A percentile compares a stretch with the other conserved stretches of the same genome.
phyloP scores from a whole-genome alignment of 2,797 vertebrate genomes.

The Sebastes iracundus region DNA sequence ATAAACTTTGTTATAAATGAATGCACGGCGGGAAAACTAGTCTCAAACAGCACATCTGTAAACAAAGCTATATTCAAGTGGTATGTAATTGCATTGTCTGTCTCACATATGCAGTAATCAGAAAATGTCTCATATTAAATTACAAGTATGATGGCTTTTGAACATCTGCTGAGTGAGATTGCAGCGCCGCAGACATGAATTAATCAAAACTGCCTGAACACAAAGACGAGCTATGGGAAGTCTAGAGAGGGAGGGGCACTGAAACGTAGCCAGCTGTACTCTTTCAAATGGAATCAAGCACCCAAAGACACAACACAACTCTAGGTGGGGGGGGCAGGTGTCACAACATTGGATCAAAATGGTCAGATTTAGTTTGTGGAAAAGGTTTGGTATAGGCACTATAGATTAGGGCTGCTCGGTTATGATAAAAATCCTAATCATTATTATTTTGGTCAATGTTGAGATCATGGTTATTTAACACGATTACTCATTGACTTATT shows the following conservation, averaged over 20 bases:
- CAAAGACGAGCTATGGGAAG: slow-evolving; percentile 53
- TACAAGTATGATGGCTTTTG: slow-evolving; percentile 38
- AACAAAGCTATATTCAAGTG: slow-evolving; percentile 49
- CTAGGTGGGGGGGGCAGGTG: background rate
- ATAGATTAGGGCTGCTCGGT: background rate
- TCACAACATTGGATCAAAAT: background rate
- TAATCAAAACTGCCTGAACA: slow-evolving; percentile 61
- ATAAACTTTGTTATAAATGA: slow-evolving; percentile 19
- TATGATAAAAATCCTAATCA: too few species aligned
- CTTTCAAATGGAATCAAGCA: slow-evolving; percentile 29
- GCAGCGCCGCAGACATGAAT: slow-evolving; percentile 54
- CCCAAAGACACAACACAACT: background rate
- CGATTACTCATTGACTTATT: too few species aligned
- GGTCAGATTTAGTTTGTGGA: background rate
- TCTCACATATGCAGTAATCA: slow-evolving; percentile 53
- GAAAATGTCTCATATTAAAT: slow-evolving; percentile 55
- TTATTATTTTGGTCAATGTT: too few species aligned
- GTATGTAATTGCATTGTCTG: slow-evolving; percentile 53
- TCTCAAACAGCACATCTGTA: slow-evolving; percentile 23
- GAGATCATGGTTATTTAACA: too few species aligned
- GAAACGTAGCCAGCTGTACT: slow-evolving; percentile 62
- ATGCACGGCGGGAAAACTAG: background rate
- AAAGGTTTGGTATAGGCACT: background rate
- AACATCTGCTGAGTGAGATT: slow-evolving; percentile 68
- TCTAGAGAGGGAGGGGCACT: slow-evolving; percentile 29